phyloP scores from a whole-genome alignment of 2,113 vertebrate genomes.

The Hypanus sabinus region DNA sequence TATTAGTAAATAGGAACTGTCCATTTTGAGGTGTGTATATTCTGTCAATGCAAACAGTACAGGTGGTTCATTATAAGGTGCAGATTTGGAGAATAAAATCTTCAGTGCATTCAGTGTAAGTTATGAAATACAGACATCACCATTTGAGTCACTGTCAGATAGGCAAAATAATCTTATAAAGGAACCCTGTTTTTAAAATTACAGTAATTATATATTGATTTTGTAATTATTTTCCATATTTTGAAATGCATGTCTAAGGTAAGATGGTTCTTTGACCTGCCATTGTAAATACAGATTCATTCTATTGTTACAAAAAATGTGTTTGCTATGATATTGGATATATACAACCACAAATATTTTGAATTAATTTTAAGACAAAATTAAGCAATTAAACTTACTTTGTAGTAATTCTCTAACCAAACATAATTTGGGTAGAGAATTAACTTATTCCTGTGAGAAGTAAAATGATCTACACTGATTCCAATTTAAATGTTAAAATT shows the following conservation, averaged over 20 bases:
- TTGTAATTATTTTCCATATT: not conserved
- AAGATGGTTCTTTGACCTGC: not conserved
- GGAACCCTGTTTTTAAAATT: not conserved
- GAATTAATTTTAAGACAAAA: too few species aligned
- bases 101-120: not conserved
- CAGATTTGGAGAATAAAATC: not conserved
- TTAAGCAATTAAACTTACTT: too few species aligned
- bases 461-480: too few species aligned
- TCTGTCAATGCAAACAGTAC: not conserved
- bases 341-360: too few species aligned
- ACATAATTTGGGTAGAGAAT: too few species aligned
- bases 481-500: too few species aligned
- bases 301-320: too few species aligned
- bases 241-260: not conserved
- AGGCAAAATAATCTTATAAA: not conserved
- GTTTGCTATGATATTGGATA: too few species aligned
- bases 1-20: not conserved
- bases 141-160: not conserved
- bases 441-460: too few species aligned
- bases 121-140: not conserved
- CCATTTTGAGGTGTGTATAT: not conserved
- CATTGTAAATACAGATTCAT: too few species aligned
- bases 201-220: not conserved
- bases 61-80: not conserved
- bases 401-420: too few species aligned